phyloP scores from a whole-genome alignment of 2,113 vertebrate species.

The Neofelis nebulosa region DNA sequence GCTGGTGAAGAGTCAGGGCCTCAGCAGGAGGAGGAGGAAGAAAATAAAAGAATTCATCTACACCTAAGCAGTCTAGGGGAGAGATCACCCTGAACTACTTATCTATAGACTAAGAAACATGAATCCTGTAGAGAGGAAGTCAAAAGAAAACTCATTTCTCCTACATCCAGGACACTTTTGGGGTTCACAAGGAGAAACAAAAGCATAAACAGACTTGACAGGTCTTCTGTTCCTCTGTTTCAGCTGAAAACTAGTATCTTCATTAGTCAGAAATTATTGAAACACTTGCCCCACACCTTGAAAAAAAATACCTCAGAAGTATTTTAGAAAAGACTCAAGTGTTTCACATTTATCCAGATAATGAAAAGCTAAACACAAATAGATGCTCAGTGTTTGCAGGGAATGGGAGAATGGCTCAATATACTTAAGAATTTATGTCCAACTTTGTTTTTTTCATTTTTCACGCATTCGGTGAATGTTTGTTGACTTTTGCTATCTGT shows the following conservation, averaged over 20 bases:
- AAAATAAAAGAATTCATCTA: neutral
- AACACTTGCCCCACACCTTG: neutral
- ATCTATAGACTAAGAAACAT: neutral
- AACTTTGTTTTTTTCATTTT: neutral
- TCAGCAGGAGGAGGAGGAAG: neutral
- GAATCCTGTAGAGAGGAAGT: neutral
- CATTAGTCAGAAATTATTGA: neutral
- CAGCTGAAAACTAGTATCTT: neutral
- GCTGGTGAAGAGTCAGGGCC: neutral
- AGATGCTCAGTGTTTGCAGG: neutral
- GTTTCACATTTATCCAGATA: neutral
- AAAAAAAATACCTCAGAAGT: neutral
- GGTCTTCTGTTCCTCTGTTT: neutral
- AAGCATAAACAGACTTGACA: neutral
- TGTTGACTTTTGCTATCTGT: neutral
- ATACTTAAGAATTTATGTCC: neutral
- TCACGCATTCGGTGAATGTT: neutral
- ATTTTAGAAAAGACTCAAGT: neutral
- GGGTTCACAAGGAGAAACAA: neutral
- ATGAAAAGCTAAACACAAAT: neutral
- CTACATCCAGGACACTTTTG: neutral
- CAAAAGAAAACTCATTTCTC: neutral
- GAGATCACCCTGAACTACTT: neutral
- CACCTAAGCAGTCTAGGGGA: neutral
- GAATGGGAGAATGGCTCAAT: neutral